A percentile compares a stretch with the other conserved stretches of the same genome.
Evolutionary conservation across 2,113 vertebrate species (phyloP).

Genomic region (Mystacornis crossleyi): DNA sequence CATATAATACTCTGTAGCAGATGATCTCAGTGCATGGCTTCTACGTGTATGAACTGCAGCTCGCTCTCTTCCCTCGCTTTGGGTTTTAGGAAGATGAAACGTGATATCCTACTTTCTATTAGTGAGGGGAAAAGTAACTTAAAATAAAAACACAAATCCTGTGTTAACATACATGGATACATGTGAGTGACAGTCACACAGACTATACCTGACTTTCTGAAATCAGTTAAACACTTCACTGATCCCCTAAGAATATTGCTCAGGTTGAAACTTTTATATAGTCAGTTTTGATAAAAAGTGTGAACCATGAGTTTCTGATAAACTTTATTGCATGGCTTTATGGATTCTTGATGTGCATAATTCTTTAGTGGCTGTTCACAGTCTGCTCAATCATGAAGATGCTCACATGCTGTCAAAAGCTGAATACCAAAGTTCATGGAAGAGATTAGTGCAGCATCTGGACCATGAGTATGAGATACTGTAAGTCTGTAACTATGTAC

Average conservation of each 20-base stretch:
- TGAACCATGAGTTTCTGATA: not conserved
- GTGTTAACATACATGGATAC: not conserved
- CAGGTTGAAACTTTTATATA: not conserved
- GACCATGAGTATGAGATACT: not conserved
- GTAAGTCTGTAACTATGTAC: not conserved
- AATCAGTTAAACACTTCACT: not conserved
- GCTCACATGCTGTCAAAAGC: not conserved
- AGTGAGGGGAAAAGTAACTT: not conserved
- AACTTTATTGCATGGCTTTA: constrained; percentile 5
- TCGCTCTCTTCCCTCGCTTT: not conserved
- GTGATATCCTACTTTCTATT: not conserved
- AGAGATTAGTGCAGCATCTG: not conserved
- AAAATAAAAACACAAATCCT: constrained; percentile 26
- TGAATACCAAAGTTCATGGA: not conserved
- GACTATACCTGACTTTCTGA: not conserved
- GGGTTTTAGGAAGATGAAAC: not conserved
- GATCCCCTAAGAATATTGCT: not conserved
- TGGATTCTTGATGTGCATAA: not conserved
- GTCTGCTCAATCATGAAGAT: not conserved
- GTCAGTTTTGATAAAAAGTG: not conserved
- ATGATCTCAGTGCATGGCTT: not conserved
- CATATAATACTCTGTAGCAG: not conserved
- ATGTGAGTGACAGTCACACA: not conserved
- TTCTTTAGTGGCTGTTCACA: not conserved
- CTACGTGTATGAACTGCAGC: not conserved